Evolutionary conservation across 2,113 vertebrate genomes (phyloP), one percentile per base, ranked within the genome.

Genomic region (Psammodynastes pulverulentus): DNA sequence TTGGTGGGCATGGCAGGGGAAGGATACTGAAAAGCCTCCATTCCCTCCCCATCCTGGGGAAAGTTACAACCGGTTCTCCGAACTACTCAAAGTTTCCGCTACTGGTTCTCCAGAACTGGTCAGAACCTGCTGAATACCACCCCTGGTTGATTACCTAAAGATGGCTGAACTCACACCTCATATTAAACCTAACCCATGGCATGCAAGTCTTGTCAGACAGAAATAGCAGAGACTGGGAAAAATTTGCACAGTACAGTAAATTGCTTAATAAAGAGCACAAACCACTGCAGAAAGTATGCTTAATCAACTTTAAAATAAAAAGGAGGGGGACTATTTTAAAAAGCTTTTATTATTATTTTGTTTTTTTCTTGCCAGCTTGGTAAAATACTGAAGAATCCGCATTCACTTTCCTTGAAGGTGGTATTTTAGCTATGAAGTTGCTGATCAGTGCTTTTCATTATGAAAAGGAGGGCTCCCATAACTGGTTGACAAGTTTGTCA

Each of bases 311-410:
- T 13, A 34, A 72, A 72, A 29, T 56, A 29, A 58, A 67, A 34
- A 2, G 29, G 0, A 0, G 2, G 2, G 1, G 1, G 34, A 34
- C 29, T 34, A 67, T 67, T 67, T 67, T 0, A n/a, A n/a, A 67
- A n/a, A 34, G 62, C 29, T 67, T 67, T 67, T 67, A 17, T 67
- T 58, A 29, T 58, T 29, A 58, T 67, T 67, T 34, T 17, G n/a
- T 6, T 72, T 34, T n/a, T 5, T 67, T 39, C 29, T 72, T 72
- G 67, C 15, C 15, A 34, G 13, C n/a, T 34, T 72, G 13, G n/a
- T 34, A 34, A 15, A 34, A 19, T 72, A 34, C 12, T 72, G 67
- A 15, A 39, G 29, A 72, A 72, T 72, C 13, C 2, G 5, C 29
- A 34, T 17, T 72, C n/a, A 34, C 67, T 72, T 72, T 72, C 29